Percentiles rank a stretch among this genome's conserved stretches.
phyloP scores from a whole-genome alignment of 2,888 invertebrate species.

The Orthosia cruda region DNA sequence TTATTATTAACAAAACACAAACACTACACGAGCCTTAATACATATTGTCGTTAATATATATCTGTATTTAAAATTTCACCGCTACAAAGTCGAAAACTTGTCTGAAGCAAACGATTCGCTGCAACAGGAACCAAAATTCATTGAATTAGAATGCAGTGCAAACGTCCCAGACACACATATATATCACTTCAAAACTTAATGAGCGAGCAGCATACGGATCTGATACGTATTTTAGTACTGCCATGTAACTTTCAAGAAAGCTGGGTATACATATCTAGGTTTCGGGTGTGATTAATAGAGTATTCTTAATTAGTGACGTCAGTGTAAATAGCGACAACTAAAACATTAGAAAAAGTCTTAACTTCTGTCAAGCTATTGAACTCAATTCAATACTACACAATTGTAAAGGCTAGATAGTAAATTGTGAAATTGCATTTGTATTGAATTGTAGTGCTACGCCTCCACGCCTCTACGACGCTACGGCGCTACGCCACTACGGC shows the following conservation, averaged over 20 bases:
- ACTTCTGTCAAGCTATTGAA: background rate
- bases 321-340: no score
- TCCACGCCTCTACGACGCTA: background rate
- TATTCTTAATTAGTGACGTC: background rate
- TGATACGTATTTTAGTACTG: constrained; percentile 1
- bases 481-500: background rate
- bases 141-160: constrained; percentile 23
- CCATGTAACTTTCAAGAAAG: background rate
- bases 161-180: constrained; percentile 1
- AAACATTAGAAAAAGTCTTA: no score
- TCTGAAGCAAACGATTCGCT: constrained; percentile 3
- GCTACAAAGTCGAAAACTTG: background rate
- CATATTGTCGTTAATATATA: background rate
- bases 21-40: background rate
- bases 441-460: constrained; percentile 16
- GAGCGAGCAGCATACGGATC: constrained; percentile 9
- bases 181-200: constrained; percentile 34
- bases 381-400: background rate
- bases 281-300: background rate
- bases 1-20: background rate
- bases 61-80: constrained; percentile 7
- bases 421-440: constrained; percentile 4
- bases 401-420: background rate
- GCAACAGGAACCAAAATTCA: constrained; percentile 23
- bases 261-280: background rate